These are phyloP conservation scores for Brachystomella parvula DNA, from an alignment of 1,140 invertebrate species.

Conservation along the genomic window DNA sequence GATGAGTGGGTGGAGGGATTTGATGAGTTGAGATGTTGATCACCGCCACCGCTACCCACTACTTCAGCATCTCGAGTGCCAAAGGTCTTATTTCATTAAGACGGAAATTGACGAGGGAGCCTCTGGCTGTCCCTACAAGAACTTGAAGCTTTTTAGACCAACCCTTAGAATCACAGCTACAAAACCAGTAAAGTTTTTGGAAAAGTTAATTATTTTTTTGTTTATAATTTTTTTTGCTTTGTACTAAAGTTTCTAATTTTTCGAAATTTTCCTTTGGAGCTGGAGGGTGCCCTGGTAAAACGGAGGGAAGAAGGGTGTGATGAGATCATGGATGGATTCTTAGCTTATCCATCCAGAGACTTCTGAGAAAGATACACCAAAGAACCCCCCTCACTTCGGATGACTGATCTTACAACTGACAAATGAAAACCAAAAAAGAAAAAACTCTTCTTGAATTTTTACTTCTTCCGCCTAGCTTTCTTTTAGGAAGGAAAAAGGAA, in stretches of 20 bases:
- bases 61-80: neutral
- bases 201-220: too few relatives aligned
- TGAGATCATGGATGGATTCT: constrained; percentile 8
- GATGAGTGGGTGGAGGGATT: neutral
- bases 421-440: neutral
- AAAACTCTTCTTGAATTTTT: neutral
- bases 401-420: constrained; percentile 12
- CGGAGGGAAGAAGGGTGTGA: neutral
- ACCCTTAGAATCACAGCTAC: too few relatives aligned
- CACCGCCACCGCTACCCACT: neutral
- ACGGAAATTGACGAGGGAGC: neutral
- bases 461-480: neutral
- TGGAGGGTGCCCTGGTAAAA: too few relatives aligned
- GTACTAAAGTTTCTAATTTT: too few relatives aligned
- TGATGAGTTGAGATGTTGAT: constrained; percentile 3
- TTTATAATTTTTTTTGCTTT: too few relatives aligned
- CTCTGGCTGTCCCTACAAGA: too few relatives aligned
- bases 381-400: constrained; percentile 3
- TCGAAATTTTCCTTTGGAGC: too few relatives aligned
- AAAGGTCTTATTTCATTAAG: too few relatives aligned
- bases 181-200: too few relatives aligned
- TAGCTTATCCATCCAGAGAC: neutral
- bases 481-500: neutral
- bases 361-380: neutral
- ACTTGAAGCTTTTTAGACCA: too few relatives aligned